Conservation (phyloP, 1,140 invertebrate species). For the Bombus ignitus region DNA sequence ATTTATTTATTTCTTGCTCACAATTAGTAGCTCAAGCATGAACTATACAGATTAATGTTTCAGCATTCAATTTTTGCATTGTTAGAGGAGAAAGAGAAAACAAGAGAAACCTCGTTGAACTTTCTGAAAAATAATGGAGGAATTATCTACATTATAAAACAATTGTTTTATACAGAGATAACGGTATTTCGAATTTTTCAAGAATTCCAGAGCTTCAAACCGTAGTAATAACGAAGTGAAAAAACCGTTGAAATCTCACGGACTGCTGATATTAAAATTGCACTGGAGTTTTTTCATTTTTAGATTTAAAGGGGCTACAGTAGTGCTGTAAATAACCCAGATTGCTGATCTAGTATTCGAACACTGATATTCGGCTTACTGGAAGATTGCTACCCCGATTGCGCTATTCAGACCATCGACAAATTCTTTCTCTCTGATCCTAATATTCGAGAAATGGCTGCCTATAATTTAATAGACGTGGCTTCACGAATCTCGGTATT, state of each 20-base stretch:
- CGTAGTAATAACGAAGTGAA: not conserved
- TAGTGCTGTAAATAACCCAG: slow-evolving; percentile 2
- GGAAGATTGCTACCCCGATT: slow-evolving; percentile 7
- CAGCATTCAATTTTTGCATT: too few species aligned
- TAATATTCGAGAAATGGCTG: slow-evolving; percentile 14
- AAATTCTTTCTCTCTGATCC: slow-evolving; percentile 22
- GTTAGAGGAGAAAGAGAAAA: too few species aligned
- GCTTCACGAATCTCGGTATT: not conserved
- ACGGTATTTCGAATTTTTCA: not conserved
- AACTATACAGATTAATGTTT: too few species aligned
- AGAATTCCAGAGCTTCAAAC: not conserved
- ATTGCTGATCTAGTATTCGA: slow-evolving; percentile 29
- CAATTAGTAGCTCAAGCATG: too few species aligned
- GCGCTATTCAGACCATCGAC: slow-evolving; percentile 25
- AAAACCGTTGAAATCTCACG: not conserved
- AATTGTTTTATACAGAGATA: not conserved
- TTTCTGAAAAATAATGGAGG: not conserved
- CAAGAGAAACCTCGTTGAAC: too few species aligned
- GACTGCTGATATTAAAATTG: not conserved
- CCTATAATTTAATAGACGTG: not conserved
- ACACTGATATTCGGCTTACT: not conserved
- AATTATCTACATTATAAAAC: too few species aligned
- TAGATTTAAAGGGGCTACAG: not conserved
- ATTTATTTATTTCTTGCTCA: too few species aligned
- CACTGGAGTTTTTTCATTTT: not conserved